A percentile compares a stretch with the other conserved stretches of the same genome.
phyloP scores from a whole-genome alignment of 2,113 vertebrate genomes.

The Hippocampus zosterae region DNA sequence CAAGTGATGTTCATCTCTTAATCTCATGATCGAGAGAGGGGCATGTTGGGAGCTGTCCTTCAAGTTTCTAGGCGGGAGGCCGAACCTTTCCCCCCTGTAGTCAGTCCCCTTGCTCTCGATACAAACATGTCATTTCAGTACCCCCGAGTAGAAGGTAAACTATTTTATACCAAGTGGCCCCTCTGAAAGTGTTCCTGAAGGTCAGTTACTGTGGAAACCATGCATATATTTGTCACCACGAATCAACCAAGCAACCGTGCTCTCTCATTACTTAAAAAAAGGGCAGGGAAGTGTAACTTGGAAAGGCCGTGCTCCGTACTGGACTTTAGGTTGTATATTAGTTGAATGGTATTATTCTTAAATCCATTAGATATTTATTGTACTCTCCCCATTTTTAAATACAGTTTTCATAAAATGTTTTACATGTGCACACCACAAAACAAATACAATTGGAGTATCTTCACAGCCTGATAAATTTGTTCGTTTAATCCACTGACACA shows the following conservation, averaged over 20 bases:
- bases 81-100: slow-evolving; percentile 3
- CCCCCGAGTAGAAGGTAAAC: slow-evolving; percentile 3
- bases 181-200: slow-evolving; percentile 22
- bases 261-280: background rate
- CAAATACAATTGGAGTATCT: background rate
- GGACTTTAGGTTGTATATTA: background rate
- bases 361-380: background rate
- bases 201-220: slow-evolving; percentile 13
- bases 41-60: slow-evolving; percentile 27
- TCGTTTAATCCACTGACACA: background rate
- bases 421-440: background rate
- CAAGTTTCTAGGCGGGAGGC: slow-evolving; percentile 18
- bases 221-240: slow-evolving; percentile 20
- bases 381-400: background rate
- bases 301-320: background rate
- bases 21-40: slow-evolving; percentile 7
- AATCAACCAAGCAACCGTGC: background rate
- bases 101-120: slow-evolving; percentile 11
- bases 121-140: slow-evolving; percentile 27
- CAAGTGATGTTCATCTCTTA: slow-evolving; percentile 13
- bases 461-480: background rate
- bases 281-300: background rate
- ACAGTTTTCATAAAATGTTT: background rate
- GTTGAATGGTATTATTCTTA: background rate
- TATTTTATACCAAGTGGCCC: slow-evolving; percentile 18